Evolutionary conservation across 2,797 vertebrate genomes (phyloP), one percentile per base, ranked within the genome.

Genomic region (Peromyscus nudipes): DNA sequence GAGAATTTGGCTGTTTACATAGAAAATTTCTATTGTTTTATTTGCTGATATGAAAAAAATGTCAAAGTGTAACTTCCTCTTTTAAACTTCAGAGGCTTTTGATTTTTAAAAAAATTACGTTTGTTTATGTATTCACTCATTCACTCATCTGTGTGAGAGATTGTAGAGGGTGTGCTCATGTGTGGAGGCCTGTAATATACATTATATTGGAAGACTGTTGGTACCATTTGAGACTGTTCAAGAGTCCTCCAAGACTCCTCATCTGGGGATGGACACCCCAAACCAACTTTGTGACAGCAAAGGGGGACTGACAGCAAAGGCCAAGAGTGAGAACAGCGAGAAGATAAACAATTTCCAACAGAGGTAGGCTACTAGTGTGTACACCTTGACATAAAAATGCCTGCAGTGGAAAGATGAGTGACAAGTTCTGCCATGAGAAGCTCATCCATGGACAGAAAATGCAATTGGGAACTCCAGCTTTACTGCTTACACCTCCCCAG

Each of bases 11-110:
- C 13, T 81, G 14, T 19, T 69, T 84, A 93, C 31, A 77, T 52
- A 82, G 0, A 8, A 92, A 64, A 92, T 92, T 92, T 69, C 29
- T 46, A 95, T 75, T 84, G 92, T 95, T 87, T 91, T 86, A 52
- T 67, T 17, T 0, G 55, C 97, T 85, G 34, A 85, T 67, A 34
- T n/a, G 62, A 67, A 67, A 82, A 79, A 62, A 85, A 67, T 49
- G 21, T 67, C 43, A 85, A 65, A 34, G 19, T 40, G 84, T 31
- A 97, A 75, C 49, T 60, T 11, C 6, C 4, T 49, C 87, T 97
- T 94, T 96, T 88, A 91, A 96, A 96, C 94, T 87, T 64, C 75
- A 95, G 31, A 21, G 4, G 60, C 4, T 94, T 86, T 67, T 67
- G 62, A 8, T 49, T 86, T 85, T 87, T 88, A 21, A 67, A 84